Conservation (phyloP, 2,797 vertebrate genomes). For the Scyliorhinus canicula region DNA sequence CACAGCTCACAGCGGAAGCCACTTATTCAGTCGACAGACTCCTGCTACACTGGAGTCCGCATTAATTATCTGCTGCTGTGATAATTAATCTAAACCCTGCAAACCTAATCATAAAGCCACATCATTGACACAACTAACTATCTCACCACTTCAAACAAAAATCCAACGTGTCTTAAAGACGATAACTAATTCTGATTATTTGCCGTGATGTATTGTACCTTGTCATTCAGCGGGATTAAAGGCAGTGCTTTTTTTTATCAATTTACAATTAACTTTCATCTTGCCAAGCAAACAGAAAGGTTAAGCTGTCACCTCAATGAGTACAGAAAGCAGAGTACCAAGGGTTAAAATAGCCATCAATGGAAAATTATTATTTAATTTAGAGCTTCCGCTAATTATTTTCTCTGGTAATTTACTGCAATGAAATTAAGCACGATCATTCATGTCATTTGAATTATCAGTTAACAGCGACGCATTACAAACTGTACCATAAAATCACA, state of each 20-base stretch:
- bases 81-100: slow-evolving; percentile 25
- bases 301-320: neutral
- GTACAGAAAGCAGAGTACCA: neutral
- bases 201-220: neutral
- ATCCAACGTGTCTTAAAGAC: neutral
- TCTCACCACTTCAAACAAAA: slow-evolving; percentile 2
- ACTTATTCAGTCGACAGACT: slow-evolving; percentile 27
- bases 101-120: slow-evolving; percentile 29
- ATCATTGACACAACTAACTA: slow-evolving; percentile 22
- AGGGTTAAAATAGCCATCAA: slow-evolving; percentile 14
- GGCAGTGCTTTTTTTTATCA: neutral
- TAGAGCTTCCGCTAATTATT: slow-evolving; percentile 2
- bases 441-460: slow-evolving; percentile 23
- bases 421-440: slow-evolving; percentile 6
- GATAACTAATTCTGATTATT: neutral
- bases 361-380: neutral
- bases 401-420: slow-evolving; percentile 24
- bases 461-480: slow-evolving; percentile 1
- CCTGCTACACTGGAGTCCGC: neutral
- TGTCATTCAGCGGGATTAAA: neutral
- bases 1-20: slow-evolving; percentile 5
- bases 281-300: neutral
- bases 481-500: slow-evolving; percentile 26
- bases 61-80: slow-evolving; percentile 18
- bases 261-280: neutral